phyloP scores from a whole-genome alignment of 2,888 invertebrate species.

The Oegoconia quadripuncta region DNA sequence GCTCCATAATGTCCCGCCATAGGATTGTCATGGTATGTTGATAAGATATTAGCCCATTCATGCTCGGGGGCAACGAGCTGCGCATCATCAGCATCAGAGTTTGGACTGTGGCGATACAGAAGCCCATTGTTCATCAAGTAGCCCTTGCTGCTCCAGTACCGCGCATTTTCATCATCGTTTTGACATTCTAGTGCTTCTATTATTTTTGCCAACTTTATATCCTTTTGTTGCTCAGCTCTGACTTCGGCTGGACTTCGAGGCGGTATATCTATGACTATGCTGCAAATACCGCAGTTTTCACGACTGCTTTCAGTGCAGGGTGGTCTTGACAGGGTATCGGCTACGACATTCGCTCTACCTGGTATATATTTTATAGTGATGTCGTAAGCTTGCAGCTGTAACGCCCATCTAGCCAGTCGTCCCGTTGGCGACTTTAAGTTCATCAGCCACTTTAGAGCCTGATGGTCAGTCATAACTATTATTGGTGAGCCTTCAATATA shows the following conservation, averaged over 20 bases:
- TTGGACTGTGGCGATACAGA: conserved; percentile 21
- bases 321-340: conserved; percentile 21
- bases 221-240: conserved; percentile 17
- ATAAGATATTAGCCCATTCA: conserved; percentile 22
- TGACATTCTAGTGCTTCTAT: conserved; percentile 23
- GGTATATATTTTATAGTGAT: conserved; percentile 43
- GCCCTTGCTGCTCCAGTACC: conserved; percentile 26
- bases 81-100: conserved; percentile 17
- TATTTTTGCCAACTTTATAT: conserved; percentile 22
- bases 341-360: conserved; percentile 31
- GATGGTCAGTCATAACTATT: conserved; percentile 49
- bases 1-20: too few relatives aligned
- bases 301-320: neutral
- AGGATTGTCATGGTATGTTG: conserved; percentile 20
- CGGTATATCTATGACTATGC: conserved; percentile 14
- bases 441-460: conserved; percentile 53
- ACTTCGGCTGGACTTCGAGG: conserved; percentile 7
- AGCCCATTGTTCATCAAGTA: conserved; percentile 27
- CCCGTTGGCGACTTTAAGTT: conserved; percentile 45
- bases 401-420: conserved; percentile 54
- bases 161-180: conserved; percentile 19
- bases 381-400: conserved; percentile 45
- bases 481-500: conserved; percentile 40
- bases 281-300: conserved; percentile 17
- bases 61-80: conserved; percentile 27